Base-by-base conservation (phyloP, 2,888 invertebrate genomes). In the Trachelus iudaicus region DNA sequence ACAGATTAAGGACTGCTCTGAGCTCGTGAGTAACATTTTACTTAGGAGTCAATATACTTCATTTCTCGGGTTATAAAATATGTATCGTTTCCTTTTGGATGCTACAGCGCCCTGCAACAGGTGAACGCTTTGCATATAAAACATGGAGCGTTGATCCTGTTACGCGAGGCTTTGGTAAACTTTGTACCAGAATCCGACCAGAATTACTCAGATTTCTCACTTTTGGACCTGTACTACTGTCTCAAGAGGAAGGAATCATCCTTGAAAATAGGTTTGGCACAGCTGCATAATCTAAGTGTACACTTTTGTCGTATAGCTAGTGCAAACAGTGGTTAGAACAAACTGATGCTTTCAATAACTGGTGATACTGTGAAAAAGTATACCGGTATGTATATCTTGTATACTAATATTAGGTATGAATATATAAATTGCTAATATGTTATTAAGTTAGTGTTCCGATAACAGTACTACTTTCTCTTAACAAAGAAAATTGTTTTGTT, bases 191-290 rank as follows among this genome's bases (percentile, higher is more conserved):
- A 77, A 4, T 69, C 34, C 6, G 74, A 79, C 31, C 69, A 81
- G 4, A 79, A 80, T 56, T 79, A 81, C 35, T 37, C 83, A 13
- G 80, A 85, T 12, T 69, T 90, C 40, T 71, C 79, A 35, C 87
- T 87, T 0, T 78, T 88, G 4, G 91, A 91, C 79, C 69, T 91
- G 33, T 89, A 86, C 71, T 90, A 82, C 76, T 91, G 91, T 77
- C 40, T 91, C 11, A 88, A 86, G 76, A 73, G 78, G 12, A 90
- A 87, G 34, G 83, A 86, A 75, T 81, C 85, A 0, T 68, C 80
- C 12, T 75, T 91, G 11, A 83, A 81, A 79, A 80, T 83, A 37
- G 91, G 91, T 13, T 79, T 89, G 31, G 82, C 75, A 4, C 91
- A 91, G 31, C 81, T 90, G 23, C 89, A 90, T 81, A 89, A 90